These are phyloP conservation scores for Hypsopygia costalis DNA, from an alignment of 2,888 invertebrate genomes.

Conservation along the genomic window DNA sequence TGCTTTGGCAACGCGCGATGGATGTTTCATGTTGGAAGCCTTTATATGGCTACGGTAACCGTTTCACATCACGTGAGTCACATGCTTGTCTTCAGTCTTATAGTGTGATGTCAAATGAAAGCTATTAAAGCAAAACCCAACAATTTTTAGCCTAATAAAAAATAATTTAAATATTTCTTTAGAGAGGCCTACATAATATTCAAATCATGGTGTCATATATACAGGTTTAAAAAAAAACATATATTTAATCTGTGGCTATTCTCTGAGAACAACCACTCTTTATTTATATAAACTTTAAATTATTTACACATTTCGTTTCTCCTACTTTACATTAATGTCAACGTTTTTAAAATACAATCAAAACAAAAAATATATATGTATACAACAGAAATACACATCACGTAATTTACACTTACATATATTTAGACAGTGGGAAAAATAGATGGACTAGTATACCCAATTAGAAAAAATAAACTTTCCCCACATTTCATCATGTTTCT, in stretches of 20 bases:
- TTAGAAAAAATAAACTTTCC: slow-evolving; percentile 71
- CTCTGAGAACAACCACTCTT: slow-evolving; percentile 73
- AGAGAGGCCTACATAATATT: no score
- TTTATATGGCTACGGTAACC: no score
- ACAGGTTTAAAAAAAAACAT: slow-evolving; percentile 18
- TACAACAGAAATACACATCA: slow-evolving; percentile 68
- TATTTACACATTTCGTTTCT: slow-evolving; percentile 75
- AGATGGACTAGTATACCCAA: slow-evolving; percentile 75
- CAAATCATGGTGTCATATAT: no score
- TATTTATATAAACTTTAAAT: slow-evolving; percentile 81
- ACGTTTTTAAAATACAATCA: slow-evolving; percentile 79
- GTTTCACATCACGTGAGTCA: no score
- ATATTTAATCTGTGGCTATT: slow-evolving; percentile 46
- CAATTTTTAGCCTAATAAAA: no score
- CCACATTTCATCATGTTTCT: slow-evolving; percentile 40
- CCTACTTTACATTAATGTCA: slow-evolving; percentile 79
- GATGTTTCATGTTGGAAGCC: no score
- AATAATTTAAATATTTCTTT: no score
- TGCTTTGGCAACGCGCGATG: no score
- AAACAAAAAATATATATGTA: slow-evolving; percentile 63
- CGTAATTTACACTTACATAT: slow-evolving; percentile 62
- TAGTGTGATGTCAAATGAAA: no score
- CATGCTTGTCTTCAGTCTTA: no score
- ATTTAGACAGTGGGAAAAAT: slow-evolving; percentile 58
- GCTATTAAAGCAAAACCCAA: no score